Evolutionary conservation across 2,113 vertebrate genomes (phyloP).

Genomic region (Calyptomena viridis): DNA sequence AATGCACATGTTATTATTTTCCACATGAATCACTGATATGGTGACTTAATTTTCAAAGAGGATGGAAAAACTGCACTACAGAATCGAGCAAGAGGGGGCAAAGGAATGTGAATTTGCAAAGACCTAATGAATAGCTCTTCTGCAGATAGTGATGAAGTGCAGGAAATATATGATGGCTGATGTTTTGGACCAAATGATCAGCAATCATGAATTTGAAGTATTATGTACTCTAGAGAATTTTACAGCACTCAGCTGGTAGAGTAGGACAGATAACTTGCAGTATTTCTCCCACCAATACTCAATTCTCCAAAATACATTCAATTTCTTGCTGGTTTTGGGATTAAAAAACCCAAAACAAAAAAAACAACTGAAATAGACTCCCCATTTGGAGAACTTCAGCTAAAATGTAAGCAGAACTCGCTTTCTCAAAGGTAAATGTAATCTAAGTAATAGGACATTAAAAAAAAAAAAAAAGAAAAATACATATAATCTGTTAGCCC

Average conservation of each 20-base stretch:
- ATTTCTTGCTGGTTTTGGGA: background rate
- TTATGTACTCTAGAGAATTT: background rate
- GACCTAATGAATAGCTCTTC: background rate
- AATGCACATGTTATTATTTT: background rate
- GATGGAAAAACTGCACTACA: background rate
- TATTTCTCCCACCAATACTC: background rate
- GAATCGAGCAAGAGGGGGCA: background rate
- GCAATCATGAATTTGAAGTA: background rate
- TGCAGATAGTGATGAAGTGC: background rate
- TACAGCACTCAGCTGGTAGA: background rate
- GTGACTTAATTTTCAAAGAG: constrained; percentile 29
- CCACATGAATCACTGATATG: background rate
- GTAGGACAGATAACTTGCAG: background rate
- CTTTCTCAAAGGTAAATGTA: background rate
- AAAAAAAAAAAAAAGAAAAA: background rate
- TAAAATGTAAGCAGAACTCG: background rate
- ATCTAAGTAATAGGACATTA: background rate
- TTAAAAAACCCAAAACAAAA: background rate
- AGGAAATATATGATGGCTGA: background rate
- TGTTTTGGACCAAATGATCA: background rate
- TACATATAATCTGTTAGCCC: background rate
- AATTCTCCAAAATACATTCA: background rate
- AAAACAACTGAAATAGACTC: background rate
- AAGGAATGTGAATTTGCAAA: constrained; percentile 13
- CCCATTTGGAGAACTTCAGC: background rate